phyloP scores from a whole-genome alignment of 2,113 vertebrate genomes.

The Channa argus region DNA sequence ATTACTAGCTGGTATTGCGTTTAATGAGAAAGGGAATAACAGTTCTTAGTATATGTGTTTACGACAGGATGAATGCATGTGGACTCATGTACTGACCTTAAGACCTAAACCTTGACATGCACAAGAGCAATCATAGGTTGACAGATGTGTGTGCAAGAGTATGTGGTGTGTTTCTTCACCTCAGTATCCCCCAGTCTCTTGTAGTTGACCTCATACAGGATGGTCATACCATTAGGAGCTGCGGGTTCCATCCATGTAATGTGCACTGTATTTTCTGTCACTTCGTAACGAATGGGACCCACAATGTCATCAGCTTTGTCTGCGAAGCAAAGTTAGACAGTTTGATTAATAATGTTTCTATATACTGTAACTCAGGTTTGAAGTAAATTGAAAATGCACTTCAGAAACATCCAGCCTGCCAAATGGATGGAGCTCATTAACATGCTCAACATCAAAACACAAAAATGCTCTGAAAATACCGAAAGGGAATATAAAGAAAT shows the following conservation, averaged over 20 bases:
- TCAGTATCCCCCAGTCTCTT: constrained; percentile 90
- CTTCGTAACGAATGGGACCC: constrained; percentile 82
- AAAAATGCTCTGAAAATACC: too few relatives aligned
- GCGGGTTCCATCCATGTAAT: constrained; percentile 90
- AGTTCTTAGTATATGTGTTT: constrained; percentile 7
- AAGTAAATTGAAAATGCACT: constrained; percentile 9
- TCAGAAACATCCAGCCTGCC: background rate
- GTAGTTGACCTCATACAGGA: constrained; percentile 95
- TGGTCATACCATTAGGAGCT: constrained; percentile 93
- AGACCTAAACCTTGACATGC: background rate
- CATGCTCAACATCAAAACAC: too few relatives aligned
- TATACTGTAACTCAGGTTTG: background rate
- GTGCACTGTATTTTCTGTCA: constrained; percentile 87
- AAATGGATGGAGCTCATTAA: background rate
- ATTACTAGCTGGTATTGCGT: background rate
- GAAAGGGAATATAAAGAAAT: too few relatives aligned
- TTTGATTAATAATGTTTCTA: background rate
- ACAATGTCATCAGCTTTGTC: constrained; percentile 93
- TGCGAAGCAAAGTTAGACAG: constrained; percentile 55
- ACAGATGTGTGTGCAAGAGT: constrained; percentile 21
- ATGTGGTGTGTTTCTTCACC: constrained; percentile 80
- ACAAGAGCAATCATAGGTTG: constrained; percentile 4
- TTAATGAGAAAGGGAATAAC: constrained; percentile 18
- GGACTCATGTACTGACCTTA: constrained; percentile 19
- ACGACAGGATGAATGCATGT: background rate